Evolutionary conservation across 2,888 invertebrate genomes (phyloP), one percentile per base, ranked within the genome.

Genomic region (Idaea straminata): DNA sequence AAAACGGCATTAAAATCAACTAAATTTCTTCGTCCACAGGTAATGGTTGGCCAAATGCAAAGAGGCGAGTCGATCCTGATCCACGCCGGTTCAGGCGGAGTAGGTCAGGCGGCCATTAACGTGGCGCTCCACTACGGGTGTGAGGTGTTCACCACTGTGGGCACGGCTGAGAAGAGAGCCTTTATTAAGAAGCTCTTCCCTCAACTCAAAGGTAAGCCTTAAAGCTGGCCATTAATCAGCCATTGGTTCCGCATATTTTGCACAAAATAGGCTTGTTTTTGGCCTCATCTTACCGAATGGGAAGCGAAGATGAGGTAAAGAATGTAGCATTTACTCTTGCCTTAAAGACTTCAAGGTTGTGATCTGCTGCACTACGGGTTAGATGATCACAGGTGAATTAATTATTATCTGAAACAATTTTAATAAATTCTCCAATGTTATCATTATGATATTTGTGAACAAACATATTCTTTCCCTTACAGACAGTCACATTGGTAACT

Each of bases 91-190:
- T 97, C 97, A 10, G 99, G 99, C 3, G 99, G 99, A 68, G 99
- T 99, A 0, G 99, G 99, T 0, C 99, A 99, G 89, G 99, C 99
- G 0, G 98, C 99, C 65, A 99, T 99, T 77, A 95, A 98, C 15
- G 97, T 99, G 71, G 98, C 99, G 0, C 93, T 99, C 0, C 95
- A 96, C 79, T 95, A 96, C 87, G 98, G 98, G 7, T 97, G 99
- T 83, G 96, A 95, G 64, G 97, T 98, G 0, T 98, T 96, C 89
- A 99, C 99, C 15, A 99, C 99, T 0, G 98, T 99, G 0, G 98
- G 98, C 25, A 97, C 97, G 4, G 93, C 95, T 70, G 97, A 97
- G 71, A 99, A 99, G 89, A 94, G 97, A 34, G 96, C 97, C 5
- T 99, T 98, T 87, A 94, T 99, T 69, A 96, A 97, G 87, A 95